A percentile compares a stretch with the other conserved stretches of the same genome.
Conservation (phyloP, 1,140 invertebrate genomes). For the Trachymyrmex cornetzi region DNA sequence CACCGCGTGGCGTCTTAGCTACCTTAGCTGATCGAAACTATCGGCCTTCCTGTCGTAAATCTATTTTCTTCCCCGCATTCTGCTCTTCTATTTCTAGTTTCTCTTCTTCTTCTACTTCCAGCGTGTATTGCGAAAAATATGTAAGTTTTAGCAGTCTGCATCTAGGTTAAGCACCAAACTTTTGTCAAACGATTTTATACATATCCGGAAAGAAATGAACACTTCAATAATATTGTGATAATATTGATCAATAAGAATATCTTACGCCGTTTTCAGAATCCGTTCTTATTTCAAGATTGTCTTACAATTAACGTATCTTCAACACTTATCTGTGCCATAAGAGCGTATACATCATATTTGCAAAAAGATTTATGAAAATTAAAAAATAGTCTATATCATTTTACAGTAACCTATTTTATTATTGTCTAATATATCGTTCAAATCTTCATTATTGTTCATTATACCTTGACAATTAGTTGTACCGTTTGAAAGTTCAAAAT, state of each 20-base stretch:
- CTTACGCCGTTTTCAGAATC: too few relatives aligned
- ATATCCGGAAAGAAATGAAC: not conserved
- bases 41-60: constrained; percentile 49
- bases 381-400: too few relatives aligned
- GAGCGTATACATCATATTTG: too few relatives aligned
- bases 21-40: constrained; percentile 69
- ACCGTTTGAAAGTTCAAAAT: too few relatives aligned
- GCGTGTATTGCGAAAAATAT: constrained; percentile 4
- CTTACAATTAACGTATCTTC: too few relatives aligned
- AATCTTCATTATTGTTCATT: too few relatives aligned
- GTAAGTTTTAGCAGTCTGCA: not conserved
- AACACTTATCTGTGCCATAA: too few relatives aligned
- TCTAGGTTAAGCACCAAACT: not conserved
- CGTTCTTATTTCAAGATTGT: too few relatives aligned
- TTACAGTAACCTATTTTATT: too few relatives aligned
- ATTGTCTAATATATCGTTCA: too few relatives aligned
- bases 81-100: not conserved
- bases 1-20: constrained; percentile 37
- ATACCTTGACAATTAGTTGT: too few relatives aligned
- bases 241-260: not conserved
- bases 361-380: too few relatives aligned
- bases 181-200: not conserved
- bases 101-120: not conserved
- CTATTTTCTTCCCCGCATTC: not conserved
- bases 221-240: not conserved